Conservation (phyloP, 2,888 invertebrate genomes). For the Cantharis rustica region DNA sequence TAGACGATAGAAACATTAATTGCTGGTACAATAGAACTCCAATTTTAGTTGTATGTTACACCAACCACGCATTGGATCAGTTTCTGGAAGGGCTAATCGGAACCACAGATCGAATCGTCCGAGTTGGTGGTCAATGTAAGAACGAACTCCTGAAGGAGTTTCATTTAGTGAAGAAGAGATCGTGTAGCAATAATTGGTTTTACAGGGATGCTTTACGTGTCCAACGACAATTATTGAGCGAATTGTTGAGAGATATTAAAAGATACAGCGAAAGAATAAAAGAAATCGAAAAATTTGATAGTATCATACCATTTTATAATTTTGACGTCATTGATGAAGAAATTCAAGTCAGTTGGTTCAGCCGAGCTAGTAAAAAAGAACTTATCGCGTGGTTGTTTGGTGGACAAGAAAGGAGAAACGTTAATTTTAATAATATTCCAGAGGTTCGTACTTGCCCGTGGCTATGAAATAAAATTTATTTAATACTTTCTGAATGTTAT, state of each 20-base stretch:
- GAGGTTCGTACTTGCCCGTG: neutral
- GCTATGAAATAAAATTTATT: too few species aligned
- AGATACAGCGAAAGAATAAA: slow-evolving; percentile 24
- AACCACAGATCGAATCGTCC: slow-evolving; percentile 64
- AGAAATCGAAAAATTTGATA: slow-evolving; percentile 50
- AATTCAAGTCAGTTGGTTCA: slow-evolving; percentile 53
- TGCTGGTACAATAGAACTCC: slow-evolving; percentile 59
- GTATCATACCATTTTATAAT: slow-evolving; percentile 39
- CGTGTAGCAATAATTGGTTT: neutral
- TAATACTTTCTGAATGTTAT: neutral
- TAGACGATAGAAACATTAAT: slow-evolving; percentile 59
- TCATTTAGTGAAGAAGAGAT: slow-evolving; percentile 54
- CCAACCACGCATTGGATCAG: slow-evolving; percentile 87
- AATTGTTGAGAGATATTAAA: slow-evolving; percentile 8
- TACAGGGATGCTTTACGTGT: neutral
- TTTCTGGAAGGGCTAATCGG: slow-evolving; percentile 73
- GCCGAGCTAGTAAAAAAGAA: slow-evolving; percentile 26
- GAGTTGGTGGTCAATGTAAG: slow-evolving; percentile 74
- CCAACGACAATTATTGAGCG: neutral
- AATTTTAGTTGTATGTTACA: slow-evolving; percentile 79
- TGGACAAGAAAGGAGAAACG: neutral
- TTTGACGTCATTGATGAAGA: slow-evolving; percentile 39
- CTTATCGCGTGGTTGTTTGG: slow-evolving; percentile 41
- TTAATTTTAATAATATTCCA: neutral
- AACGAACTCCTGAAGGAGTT: slow-evolving; percentile 61